Conservation (phyloP, 2,797 vertebrate genomes). For the Chelon auratus region DNA sequence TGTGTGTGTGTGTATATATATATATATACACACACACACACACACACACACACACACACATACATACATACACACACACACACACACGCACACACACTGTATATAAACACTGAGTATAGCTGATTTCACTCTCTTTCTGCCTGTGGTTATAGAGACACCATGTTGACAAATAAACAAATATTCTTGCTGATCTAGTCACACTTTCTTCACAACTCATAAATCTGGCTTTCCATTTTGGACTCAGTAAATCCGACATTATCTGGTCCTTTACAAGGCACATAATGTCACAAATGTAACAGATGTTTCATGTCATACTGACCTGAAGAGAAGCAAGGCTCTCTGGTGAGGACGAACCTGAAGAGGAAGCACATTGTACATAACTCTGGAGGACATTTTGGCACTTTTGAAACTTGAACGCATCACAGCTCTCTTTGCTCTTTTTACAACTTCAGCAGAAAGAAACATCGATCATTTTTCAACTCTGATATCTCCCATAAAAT, state of each 20-base stretch:
- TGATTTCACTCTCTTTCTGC: not conserved
- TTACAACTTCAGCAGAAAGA: constrained; percentile 27
- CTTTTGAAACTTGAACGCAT: constrained; percentile 17
- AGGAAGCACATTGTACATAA: constrained; percentile 13
- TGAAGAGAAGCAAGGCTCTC: not conserved
- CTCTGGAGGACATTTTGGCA: constrained; percentile 38
- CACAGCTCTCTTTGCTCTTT: constrained; percentile 12
- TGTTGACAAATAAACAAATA: not conserved
- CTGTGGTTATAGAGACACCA: not conserved
- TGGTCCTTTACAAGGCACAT: no score
- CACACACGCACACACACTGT: no score
- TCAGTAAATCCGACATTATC: not conserved
- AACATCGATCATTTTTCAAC: constrained; percentile 18
- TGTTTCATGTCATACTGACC: not conserved
- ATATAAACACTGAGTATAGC: no score
- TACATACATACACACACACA: no score
- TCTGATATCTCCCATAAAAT: constrained; percentile 40
- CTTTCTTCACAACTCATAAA: no score
- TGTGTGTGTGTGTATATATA: no score
- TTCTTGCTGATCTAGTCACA: no score
- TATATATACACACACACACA: no score
- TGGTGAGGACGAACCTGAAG: constrained; percentile 3
- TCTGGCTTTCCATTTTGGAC: not conserved
- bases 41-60: no score
- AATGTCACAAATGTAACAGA: no score